Conservation (phyloP, 2,888 invertebrate genomes). For the Sycophila texana region DNA sequence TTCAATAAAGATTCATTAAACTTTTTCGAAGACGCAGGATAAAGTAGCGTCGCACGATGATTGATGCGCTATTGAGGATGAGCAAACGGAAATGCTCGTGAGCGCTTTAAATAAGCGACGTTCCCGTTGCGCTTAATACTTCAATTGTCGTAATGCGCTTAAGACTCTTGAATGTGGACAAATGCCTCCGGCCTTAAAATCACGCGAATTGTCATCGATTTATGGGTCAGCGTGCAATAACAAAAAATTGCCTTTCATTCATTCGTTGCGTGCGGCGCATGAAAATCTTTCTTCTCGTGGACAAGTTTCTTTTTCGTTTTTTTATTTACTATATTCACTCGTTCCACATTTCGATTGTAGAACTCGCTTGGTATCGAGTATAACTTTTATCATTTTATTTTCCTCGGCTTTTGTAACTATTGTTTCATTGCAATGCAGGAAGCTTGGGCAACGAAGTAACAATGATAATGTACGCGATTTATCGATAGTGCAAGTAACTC, state of each 20-base stretch:
- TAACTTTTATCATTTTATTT: too few relatives aligned
- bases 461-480: too few relatives aligned
- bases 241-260: constrained; percentile 10
- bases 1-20: constrained; percentile 28
- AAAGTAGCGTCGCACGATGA: constrained; percentile 47
- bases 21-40: constrained; percentile 28
- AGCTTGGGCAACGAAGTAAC: too few relatives aligned
- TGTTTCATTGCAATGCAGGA: too few relatives aligned
- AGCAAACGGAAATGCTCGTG: constrained; percentile 55
- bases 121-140: constrained; percentile 54
- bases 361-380: too few relatives aligned
- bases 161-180: constrained; percentile 42
- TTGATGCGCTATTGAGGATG: constrained; percentile 49
- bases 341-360: too few relatives aligned
- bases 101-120: constrained; percentile 49
- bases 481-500: too few relatives aligned
- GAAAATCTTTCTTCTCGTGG: too few relatives aligned
- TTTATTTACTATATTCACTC: too few relatives aligned
- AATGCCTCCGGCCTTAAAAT: constrained; percentile 41
- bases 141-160: constrained; percentile 48
- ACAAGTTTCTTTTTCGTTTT: too few relatives aligned
- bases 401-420: too few relatives aligned
- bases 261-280: background rate
- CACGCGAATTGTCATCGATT: constrained; percentile 44
- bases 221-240: constrained; percentile 30